Conservation (phyloP, 1,140 invertebrate species). For the Zaprionus ornatus region DNA sequence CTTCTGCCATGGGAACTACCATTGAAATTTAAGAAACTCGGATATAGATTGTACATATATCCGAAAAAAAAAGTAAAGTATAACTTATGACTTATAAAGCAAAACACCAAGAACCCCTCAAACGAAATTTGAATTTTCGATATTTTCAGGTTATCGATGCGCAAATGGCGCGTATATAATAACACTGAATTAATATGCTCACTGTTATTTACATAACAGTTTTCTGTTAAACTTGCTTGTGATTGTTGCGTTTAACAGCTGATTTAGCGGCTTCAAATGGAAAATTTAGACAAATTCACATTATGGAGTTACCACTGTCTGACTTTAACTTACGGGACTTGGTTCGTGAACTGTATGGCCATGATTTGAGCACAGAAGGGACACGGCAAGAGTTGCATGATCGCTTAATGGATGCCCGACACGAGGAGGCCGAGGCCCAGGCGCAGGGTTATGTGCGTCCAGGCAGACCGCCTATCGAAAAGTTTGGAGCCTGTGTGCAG, state of each 20-base stretch:
- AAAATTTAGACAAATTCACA: constrained; percentile 1
- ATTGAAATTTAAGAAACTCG: no score
- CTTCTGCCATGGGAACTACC: constrained; percentile 21
- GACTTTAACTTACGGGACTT: constrained; percentile 37
- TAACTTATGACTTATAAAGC: no score
- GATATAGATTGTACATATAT: no score
- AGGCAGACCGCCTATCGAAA: constrained; percentile 23
- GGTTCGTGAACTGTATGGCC: constrained; percentile 24
- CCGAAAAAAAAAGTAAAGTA: no score
- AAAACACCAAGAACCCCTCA: no score
- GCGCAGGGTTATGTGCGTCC: constrained; percentile 31
- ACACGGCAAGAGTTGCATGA: constrained; percentile 15
- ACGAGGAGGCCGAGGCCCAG: constrained; percentile 40
- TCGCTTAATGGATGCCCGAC: constrained; percentile 21
- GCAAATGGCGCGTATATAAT: background rate
- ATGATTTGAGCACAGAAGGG: constrained; percentile 22
- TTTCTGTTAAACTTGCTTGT: background rate
- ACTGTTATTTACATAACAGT: background rate
- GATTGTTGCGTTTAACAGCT: constrained; percentile 3
- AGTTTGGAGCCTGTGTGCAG: constrained; percentile 35
- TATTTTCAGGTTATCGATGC: background rate
- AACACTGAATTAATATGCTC: background rate
- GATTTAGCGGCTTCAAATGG: constrained; percentile 1
- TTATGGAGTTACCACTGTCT: constrained; percentile 32
- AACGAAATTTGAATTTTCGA: background rate